These are phyloP conservation scores for Cyaniris semiargus DNA, from an alignment of 2,888 invertebrate genomes.

Conservation along the genomic window DNA sequence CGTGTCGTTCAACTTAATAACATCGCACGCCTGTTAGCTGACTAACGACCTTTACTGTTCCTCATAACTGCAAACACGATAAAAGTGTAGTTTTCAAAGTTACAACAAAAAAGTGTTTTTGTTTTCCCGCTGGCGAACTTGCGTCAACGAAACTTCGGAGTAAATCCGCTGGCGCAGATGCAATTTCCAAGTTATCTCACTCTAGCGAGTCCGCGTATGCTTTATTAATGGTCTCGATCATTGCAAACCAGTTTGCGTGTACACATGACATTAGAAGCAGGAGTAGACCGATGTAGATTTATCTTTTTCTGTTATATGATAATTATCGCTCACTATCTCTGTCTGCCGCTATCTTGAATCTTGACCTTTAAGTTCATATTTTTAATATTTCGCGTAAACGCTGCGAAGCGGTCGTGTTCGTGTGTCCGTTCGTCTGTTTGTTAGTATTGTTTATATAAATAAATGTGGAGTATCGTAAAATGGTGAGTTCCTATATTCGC, in stretches of 20 bases:
- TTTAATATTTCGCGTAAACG: conserved; percentile 47
- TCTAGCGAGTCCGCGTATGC: conserved; percentile 18
- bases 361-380: conserved; percentile 59
- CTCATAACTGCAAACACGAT: not conserved
- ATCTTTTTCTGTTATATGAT: conserved; percentile 46
- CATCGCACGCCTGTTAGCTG: not conserved
- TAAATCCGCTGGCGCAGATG: conserved; percentile 5
- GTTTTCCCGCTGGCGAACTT: conserved; percentile 4
- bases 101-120: not conserved
- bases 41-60: not conserved
- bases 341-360: conserved; percentile 56
- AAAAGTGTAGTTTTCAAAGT: conserved; percentile 7
- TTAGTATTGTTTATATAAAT: conserved; percentile 10
- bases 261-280: conserved; percentile 48
- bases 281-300: conserved; percentile 42
- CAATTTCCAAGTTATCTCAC: not conserved
- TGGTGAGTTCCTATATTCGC: conserved; percentile 28
- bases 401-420: conserved; percentile 9
- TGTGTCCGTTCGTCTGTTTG: conserved; percentile 9
- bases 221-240: conserved; percentile 50
- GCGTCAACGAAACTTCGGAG: conserved; percentile 9
- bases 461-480: conserved; percentile 24
- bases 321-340: conserved; percentile 45
- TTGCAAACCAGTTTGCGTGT: conserved; percentile 60
- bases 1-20: not conserved